Base-by-base conservation (phyloP, 2,113 vertebrate genomes). In the Okapia johnstoni region DNA sequence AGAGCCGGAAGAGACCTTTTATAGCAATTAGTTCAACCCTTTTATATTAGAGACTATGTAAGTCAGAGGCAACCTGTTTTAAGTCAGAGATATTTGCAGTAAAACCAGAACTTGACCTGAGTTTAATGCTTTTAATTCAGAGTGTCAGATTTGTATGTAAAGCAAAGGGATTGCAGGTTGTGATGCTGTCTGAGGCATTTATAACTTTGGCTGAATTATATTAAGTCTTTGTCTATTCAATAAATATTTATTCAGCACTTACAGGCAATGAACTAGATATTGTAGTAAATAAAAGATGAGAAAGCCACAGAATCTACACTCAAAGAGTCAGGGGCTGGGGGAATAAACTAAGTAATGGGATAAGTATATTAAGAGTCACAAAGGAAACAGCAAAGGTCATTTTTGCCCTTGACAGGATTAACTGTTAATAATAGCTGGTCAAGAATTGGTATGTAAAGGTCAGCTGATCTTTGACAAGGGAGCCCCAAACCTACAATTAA, bases 181-280 rank as follows among this genome's bases (percentile, higher is more conserved):
- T 26, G 83, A 48, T 66, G 86, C 28, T 77, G 55, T 92, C 92
- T 92, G 23, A 90, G 70, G 28, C 36, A 84, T 43, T 57, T 89
- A 87, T 43, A 94, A 92, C 70, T 84, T 95, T 66, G 80, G 85
- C 26, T 73, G 89, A 80, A 80, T 80, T 80, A 84, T 50, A 94
- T 50, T 94, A 61, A 93, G 43, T 33, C 43, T 94, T 92, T 55
- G 12, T 87, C 95, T 40, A 92, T 70, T 87, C 54, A 66, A 66
- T 89, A 90, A 95, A 91, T 91, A 92, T 83, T 93, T 95, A n/a
- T 57, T 91, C 21, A 88, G 46, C 36, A 88, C 36, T 88, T 88
- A 93, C 6, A 87, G 83, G 57, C 58, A 96, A 50, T 80, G 21
- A 87, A 70, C 40, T 93, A 94, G 85, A 93, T 73, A 92, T 16